Evolutionary conservation across 1,140 invertebrate species (phyloP), one percentile per base, ranked within the genome.

Genomic region (Geopemphigus sp.): DNA sequence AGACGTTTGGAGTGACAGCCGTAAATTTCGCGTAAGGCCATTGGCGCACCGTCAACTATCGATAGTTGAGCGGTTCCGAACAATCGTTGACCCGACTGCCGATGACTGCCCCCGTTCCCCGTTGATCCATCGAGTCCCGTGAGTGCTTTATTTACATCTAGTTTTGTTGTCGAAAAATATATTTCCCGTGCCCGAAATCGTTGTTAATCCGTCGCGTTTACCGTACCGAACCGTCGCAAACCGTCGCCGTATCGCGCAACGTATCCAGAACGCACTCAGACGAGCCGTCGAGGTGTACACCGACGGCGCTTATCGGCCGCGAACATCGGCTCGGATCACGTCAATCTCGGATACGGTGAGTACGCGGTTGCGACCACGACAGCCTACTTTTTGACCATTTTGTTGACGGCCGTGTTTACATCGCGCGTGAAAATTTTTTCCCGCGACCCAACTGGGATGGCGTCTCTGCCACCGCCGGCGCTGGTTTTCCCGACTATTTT

Each of bases 91-190:
- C 74, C 57, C 15, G 74, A 78, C 74, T 29, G 56, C 74, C 45
- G 74, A 78, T 78, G 57, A 50, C 57, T 61, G 72, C 72, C 74
- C 74, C 74, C 57, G 56, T 78, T 63, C 74, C 74, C 74, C 74
- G 74, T 61, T 26, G n/a, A 14, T 78, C 74, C 45, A 78, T 78
- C 57, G 61, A 12, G 56, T 78, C 74, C 74, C 57, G 74, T 63
- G 74, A 78, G 74, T 63, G 74, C 74, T 78, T 78, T 78, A 78
- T 78, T 78, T 78, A 78, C 74, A 78, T 78, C 74, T 45, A 78
- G 74, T 78, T 78, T 78, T 78, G 74, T 78, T 78, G 74, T 78
- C 74, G 74, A 78, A 78, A 78, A 78, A 47, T 63, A 78, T 63
- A 76, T 47, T 78, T 78, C 74, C 39, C 39, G 74, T 78, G 54